Percentiles rank a stretch among this genome's conserved stretches.
These are phyloP conservation scores for Dorcus parallelipipedus DNA, from an alignment of 2,888 invertebrate genomes.

Conservation along the genomic window DNA sequence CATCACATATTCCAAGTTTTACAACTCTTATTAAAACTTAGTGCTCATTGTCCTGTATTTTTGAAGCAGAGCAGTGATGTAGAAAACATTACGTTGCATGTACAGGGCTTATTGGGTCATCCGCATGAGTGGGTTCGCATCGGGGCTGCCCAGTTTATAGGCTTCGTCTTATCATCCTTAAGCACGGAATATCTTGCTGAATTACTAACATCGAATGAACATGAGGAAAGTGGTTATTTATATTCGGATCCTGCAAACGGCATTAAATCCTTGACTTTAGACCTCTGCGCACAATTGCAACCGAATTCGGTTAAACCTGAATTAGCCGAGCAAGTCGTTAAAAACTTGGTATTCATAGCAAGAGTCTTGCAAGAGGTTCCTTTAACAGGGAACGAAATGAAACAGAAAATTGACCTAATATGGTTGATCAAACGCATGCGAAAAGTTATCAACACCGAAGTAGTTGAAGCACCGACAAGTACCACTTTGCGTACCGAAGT, in stretches of 20 bases:
- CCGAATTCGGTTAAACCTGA: constrained; percentile 65
- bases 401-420: constrained; percentile 58
- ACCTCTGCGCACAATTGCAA: constrained; percentile 72
- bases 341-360: constrained; percentile 66
- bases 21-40: constrained; percentile 67
- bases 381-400: constrained; percentile 39
- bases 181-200: constrained; percentile 59
- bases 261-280: constrained; percentile 66
- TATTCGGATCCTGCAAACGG: constrained; percentile 60
- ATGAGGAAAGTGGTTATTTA: constrained; percentile 45
- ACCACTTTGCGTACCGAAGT: constrained; percentile 70
- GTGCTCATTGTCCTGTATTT: constrained; percentile 59
- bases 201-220: constrained; percentile 43
- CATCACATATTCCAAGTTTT: constrained; percentile 74
- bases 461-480: constrained; percentile 66
- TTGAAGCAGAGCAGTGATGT: constrained; percentile 54
- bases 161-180: constrained; percentile 64
- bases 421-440: constrained; percentile 76
- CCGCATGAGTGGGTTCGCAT: constrained; percentile 87
- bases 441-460: constrained; percentile 74
- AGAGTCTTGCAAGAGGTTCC: constrained; percentile 62
- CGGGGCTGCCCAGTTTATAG: constrained; percentile 72
- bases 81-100: constrained; percentile 62
- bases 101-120: constrained; percentile 70
- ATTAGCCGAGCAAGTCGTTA: constrained; percentile 71